phyloP scores from a whole-genome alignment of 2,113 vertebrate genomes.

The Pithys albifrons region DNA sequence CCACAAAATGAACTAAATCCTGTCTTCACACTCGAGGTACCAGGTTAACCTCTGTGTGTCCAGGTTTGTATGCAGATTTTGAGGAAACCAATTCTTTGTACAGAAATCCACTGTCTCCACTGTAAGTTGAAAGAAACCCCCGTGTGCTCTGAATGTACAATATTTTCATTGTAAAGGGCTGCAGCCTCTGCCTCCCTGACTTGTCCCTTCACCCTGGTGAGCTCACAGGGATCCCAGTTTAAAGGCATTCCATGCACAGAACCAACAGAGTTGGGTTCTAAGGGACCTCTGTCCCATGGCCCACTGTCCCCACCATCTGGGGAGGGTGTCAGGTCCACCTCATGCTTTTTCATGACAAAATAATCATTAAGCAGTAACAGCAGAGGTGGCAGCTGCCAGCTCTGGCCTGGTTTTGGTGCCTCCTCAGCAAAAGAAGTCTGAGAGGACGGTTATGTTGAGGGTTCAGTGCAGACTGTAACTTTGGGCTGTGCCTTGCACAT shows the following conservation, averaged over 20 bases:
- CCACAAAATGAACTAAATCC: background rate
- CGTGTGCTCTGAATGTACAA: fast-evolving
- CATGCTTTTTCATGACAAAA: background rate
- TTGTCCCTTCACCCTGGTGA: background rate
- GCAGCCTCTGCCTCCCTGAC: background rate
- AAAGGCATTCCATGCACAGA: fast-evolving
- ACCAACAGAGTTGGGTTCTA: background rate
- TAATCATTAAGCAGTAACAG: background rate
- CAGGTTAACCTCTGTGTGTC: background rate
- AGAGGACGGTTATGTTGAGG: background rate
- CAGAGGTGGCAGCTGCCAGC: background rate
- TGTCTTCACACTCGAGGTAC: background rate
- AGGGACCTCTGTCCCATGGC: background rate
- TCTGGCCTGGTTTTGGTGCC: background rate
- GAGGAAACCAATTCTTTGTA: background rate
- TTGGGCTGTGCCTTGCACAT: background rate
- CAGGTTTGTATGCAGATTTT: background rate
- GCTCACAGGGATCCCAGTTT: background rate
- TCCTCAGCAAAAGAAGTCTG: background rate
- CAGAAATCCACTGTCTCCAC: background rate
- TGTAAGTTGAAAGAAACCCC: background rate
- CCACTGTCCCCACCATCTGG: background rate
- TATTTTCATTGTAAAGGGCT: background rate
- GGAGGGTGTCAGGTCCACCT: background rate
- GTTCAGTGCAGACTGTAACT: background rate